These are phyloP conservation scores for Leptopilina drosophilae DNA, from an alignment of 2,888 invertebrate species.

Conservation along the genomic window DNA sequence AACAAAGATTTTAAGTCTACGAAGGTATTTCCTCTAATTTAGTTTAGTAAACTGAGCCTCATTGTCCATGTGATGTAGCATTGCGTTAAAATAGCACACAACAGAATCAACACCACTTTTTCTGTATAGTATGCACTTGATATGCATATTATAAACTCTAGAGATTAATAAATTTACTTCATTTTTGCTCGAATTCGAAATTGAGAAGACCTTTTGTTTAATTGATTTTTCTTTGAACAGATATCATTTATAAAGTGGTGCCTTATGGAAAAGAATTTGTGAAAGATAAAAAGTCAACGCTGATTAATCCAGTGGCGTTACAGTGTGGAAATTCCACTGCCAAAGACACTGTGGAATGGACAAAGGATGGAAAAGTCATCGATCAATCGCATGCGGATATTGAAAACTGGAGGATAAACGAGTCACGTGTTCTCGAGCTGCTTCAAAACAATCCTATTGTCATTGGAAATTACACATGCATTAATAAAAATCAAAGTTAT, in stretches of 20 bases:
- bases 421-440: conserved; percentile 61
- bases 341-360: conserved; percentile 64
- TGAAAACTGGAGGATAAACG: conserved; percentile 59
- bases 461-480: conserved; percentile 84
- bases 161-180: too few species aligned
- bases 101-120: too few species aligned
- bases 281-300: neutral
- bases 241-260: conserved; percentile 25
- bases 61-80: too few species aligned
- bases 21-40: too few species aligned
- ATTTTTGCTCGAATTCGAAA: too few species aligned
- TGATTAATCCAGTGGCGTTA: conserved; percentile 55
- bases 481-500: conserved; percentile 34
- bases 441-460: conserved; percentile 47
- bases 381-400: conserved; percentile 49
- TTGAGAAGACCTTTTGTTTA: too few species aligned
- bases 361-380: conserved; percentile 61
- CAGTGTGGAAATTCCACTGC: conserved; percentile 64
- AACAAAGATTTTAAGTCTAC: too few species aligned
- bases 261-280: neutral
- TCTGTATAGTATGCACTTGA: too few species aligned
- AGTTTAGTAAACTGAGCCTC: too few species aligned
- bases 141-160: too few species aligned
- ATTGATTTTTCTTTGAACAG: conserved; percentile 6
- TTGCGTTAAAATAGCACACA: too few species aligned